phyloP scores from a whole-genome alignment of 2,797 vertebrate species.

The Phaenicophaeus curvirostris region DNA sequence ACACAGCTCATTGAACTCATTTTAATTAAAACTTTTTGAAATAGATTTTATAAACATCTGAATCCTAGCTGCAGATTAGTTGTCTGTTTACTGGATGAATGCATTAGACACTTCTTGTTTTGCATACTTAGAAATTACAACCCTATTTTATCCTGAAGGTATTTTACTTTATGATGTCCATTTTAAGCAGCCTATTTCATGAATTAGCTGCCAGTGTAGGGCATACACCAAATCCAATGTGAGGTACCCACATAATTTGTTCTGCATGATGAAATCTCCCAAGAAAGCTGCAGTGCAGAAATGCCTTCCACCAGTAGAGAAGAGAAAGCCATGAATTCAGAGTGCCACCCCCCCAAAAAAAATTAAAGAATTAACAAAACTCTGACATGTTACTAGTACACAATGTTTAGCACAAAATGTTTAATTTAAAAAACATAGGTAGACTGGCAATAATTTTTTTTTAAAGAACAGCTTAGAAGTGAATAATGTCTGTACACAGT shows the following conservation, averaged over 20 bases:
- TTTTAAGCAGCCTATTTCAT: slow-evolving; percentile 48
- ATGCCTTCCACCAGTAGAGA: background rate
- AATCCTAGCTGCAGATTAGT: slow-evolving; percentile 31
- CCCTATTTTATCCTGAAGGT: slow-evolving; percentile 22
- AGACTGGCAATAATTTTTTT: background rate
- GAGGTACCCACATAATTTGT: slow-evolving; percentile 14
- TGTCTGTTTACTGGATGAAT: slow-evolving; percentile 15
- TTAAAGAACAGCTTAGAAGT: background rate
- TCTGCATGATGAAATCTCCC: slow-evolving; percentile 2
- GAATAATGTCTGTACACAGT: background rate
- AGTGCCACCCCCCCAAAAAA: background rate
- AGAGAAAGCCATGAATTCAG: background rate
- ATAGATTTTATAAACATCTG: slow-evolving; percentile 43
- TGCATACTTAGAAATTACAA: slow-evolving; percentile 23
- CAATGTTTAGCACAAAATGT: background rate
- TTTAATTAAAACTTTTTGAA: slow-evolving; percentile 58
- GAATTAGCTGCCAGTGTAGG: slow-evolving; percentile 3
- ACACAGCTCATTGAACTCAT: background rate
- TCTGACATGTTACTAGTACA: background rate
- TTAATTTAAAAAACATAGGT: background rate
- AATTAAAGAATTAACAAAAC: background rate
- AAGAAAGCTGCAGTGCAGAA: background rate
- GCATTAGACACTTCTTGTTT: background rate
- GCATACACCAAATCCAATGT: slow-evolving; percentile 31
- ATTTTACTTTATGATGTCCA: slow-evolving; percentile 39